Base-by-base conservation (phyloP, 2,888 invertebrate genomes). In the Cremastinae sp. region DNA sequence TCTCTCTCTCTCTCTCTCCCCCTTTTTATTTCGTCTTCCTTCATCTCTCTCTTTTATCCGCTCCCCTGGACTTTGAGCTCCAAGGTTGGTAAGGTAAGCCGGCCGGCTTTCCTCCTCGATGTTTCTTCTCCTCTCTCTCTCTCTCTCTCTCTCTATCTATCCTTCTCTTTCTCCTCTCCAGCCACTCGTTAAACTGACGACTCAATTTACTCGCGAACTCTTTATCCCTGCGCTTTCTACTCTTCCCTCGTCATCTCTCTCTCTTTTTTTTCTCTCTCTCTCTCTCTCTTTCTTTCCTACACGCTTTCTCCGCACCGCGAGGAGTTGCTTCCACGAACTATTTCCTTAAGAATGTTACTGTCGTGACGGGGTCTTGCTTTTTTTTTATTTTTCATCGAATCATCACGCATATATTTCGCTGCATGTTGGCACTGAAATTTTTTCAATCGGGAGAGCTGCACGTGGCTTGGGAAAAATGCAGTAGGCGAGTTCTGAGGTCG, bases 151-250 rank as follows among this genome's bases (percentile, higher is more conserved):
- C 45, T 38, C 43, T 8, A 7, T 53, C 22, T 54, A 34, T n/a
- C 22, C 38, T 14, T 8, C 36, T 53, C 43, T 62, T 51, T 65
- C 59, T 62, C 20, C 56, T 49, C 56, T 62, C 36, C 20, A 36
- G 70, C 59, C 53, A 14, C 85, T 84, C 81, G 85, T 85, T 85
- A 85, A 83, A 79, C 79, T 82, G 81, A 84, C 84, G 82, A 84
- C 85, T 84, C 82, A 85, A 86, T 86, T 84, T 81, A 58, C 66
- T 34, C 41, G 36, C 18, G 38, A 2, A 18, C 16, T 8, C 12
- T 28, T 28, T 12, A 45, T 18, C 45, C 45, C 54, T 34, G 22
- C 58, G 20, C 58, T 41, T 14, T 36, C 47, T 58, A 20, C 12
- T 45, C 18, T 34, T 22, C 20, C 14, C 36, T 28, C 1, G 2